Percentiles rank a stretch among this genome's conserved stretches.
These are phyloP conservation scores for Heliornis fulica DNA, from an alignment of 2,113 vertebrate species.

Conservation along the genomic window DNA sequence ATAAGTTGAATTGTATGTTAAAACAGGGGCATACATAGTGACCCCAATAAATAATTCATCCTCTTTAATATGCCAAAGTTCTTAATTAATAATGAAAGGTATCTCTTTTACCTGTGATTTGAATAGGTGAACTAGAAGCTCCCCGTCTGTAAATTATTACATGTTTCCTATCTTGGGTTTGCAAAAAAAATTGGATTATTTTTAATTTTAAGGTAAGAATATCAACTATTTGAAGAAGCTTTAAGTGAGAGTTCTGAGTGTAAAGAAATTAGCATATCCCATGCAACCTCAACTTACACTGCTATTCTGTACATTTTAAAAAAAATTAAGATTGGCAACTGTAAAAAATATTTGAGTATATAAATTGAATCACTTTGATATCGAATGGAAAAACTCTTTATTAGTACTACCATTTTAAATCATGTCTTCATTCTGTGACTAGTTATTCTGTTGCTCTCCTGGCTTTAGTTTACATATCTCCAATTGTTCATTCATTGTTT, in stretches of 20 bases:
- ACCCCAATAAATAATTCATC: neutral
- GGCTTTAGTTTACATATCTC: neutral
- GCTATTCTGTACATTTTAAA: neutral
- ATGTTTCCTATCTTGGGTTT: neutral
- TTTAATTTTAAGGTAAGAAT: too few relatives aligned
- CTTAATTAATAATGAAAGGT: neutral
- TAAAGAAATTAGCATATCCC: neutral
- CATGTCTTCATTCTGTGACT: slow-evolving; percentile 10
- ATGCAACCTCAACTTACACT: neutral
- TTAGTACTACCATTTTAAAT: neutral
- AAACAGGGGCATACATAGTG: neutral
- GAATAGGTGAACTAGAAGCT: neutral
- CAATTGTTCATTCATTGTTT: neutral
- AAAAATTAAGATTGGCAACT: neutral
- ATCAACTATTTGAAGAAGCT: neutral
- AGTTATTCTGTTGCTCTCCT: neutral
- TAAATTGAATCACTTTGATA: neutral
- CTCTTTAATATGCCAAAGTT: neutral
- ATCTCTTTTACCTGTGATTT: neutral
- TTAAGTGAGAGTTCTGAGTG: neutral
- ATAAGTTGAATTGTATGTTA: slow-evolving; percentile 9
- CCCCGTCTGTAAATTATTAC: neutral
- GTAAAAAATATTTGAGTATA: neutral
- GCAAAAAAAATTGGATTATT: too few relatives aligned
- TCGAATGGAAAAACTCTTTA: neutral